These are phyloP conservation scores for Tringa solitaria DNA, from an alignment of 2,113 vertebrate species.

Conservation along the genomic window DNA sequence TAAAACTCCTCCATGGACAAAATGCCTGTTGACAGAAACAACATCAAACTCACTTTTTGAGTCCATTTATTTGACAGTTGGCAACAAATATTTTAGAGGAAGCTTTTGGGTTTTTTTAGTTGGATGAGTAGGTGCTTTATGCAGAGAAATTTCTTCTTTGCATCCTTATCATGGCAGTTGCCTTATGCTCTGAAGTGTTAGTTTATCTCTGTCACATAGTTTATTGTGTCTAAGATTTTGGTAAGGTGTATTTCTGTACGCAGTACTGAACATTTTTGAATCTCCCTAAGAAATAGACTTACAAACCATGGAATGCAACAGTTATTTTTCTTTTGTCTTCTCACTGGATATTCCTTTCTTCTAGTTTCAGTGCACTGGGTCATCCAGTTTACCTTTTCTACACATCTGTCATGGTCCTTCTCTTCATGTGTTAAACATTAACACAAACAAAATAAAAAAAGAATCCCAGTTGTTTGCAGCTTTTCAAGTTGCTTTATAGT, in stretches of 20 bases:
- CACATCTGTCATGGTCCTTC: not conserved
- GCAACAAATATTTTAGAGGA: not conserved
- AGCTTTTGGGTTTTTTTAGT: not conserved
- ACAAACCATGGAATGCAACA: not conserved
- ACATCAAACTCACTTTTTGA: not conserved
- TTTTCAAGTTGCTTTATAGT: constrained; percentile 11
- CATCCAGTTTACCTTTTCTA: not conserved
- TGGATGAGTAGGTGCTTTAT: not conserved
- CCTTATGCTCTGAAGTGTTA: not conserved
- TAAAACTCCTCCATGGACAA: not conserved
- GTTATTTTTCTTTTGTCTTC: not conserved
- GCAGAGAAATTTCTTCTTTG: not conserved
- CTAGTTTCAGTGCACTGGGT: not conserved
- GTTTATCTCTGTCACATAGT: not conserved
- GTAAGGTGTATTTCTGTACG: not conserved
- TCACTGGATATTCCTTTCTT: not conserved
- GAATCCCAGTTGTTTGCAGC: not conserved
- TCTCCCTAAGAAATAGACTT: not conserved
- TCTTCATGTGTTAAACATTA: not conserved
- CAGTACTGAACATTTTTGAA: not conserved
- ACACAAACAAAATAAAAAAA: not conserved
- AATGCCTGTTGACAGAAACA: not conserved
- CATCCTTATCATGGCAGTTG: not conserved
- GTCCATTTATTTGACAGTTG: not conserved
- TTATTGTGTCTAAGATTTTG: not conserved